Percentiles rank a stretch among this genome's conserved stretches.
phyloP scores from a whole-genome alignment of 2,888 invertebrate species.

The Tetramorium bicarinatum region DNA sequence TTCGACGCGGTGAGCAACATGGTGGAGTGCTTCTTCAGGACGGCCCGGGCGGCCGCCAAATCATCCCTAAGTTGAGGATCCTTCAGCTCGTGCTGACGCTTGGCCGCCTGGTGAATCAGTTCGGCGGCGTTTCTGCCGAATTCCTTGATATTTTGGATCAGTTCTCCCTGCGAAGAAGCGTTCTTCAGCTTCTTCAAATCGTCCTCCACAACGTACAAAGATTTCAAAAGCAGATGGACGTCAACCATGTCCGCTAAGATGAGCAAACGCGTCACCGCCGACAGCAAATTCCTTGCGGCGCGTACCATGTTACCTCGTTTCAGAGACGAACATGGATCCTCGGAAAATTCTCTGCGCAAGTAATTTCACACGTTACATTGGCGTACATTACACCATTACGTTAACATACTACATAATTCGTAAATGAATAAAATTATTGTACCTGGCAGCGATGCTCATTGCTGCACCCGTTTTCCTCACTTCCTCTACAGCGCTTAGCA shows the following conservation, averaged over 20 bases:
- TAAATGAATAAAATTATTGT: conserved; percentile 42
- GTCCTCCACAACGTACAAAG: conserved; percentile 96
- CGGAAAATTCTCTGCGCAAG: conserved; percentile 94
- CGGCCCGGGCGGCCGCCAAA: conserved; percentile 97
- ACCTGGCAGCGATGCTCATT: conserved; percentile 86
- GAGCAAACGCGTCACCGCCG: conserved; percentile 97
- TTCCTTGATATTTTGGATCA: conserved; percentile 95
- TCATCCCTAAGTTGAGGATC: conserved; percentile 97
- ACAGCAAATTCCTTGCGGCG: conserved; percentile 96
- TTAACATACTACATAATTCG: background rate
- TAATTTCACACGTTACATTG: conserved; percentile 7
- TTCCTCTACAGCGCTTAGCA: conserved; percentile 98
- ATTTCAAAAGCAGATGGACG: conserved; percentile 96
- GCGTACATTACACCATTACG: background rate
- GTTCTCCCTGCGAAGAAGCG: conserved; percentile 97
- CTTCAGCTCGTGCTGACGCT: conserved; percentile 95
- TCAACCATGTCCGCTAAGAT: conserved; percentile 99
- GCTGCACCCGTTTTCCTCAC: conserved; percentile 95
- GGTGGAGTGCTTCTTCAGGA: conserved; percentile 98
- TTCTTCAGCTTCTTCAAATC: conserved; percentile 96
- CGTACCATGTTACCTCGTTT: conserved; percentile 98
- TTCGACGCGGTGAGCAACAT: conserved; percentile 98
- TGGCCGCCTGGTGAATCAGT: conserved; percentile 94
- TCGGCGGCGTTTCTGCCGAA: conserved; percentile 94
- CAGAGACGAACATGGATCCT: conserved; percentile 98